Conservation (phyloP, 1,140 invertebrate species). For the Ips typographus region DNA sequence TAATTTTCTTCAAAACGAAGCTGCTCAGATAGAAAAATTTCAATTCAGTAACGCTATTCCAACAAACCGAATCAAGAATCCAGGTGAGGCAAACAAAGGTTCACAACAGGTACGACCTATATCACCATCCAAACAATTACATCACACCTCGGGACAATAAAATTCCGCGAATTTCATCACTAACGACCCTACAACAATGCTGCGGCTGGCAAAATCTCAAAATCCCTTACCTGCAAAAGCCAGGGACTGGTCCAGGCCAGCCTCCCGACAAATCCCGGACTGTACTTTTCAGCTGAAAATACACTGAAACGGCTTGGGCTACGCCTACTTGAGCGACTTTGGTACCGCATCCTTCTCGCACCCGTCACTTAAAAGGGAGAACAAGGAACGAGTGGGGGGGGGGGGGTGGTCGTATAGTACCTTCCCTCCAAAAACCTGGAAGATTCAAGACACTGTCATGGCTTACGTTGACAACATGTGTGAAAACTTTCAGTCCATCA, state of each 20-base stretch:
- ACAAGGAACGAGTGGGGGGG: neutral
- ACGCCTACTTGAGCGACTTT: neutral
- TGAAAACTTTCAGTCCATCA: slow-evolving; percentile 48
- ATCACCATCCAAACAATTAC: slow-evolving; percentile 6
- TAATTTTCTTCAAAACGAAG: too few relatives aligned
- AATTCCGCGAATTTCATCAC: slow-evolving; percentile 1
- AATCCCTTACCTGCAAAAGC: neutral
- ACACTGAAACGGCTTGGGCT: neutral
- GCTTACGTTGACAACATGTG: slow-evolving; percentile 48
- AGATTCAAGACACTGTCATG: slow-evolving; percentile 36
- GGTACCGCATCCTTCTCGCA: neutral
- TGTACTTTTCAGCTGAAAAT: neutral
- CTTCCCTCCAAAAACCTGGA: neutral
- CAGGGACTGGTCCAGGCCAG: neutral
- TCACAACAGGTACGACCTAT: neutral
- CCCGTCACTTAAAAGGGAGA: neutral
- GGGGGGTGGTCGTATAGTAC: neutral
- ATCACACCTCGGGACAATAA: slow-evolving; percentile 5
- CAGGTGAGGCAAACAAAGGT: neutral
- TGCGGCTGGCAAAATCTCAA: neutral
- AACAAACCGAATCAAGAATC: too few relatives aligned
- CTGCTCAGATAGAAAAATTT: too few relatives aligned
- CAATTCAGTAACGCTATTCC: too few relatives aligned
- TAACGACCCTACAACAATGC: neutral
- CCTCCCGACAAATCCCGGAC: slow-evolving; percentile 4